Percentiles rank a stretch among this genome's conserved stretches.
phyloP scores from a whole-genome alignment of 2,113 vertebrate species.

The Sapajus apella region DNA sequence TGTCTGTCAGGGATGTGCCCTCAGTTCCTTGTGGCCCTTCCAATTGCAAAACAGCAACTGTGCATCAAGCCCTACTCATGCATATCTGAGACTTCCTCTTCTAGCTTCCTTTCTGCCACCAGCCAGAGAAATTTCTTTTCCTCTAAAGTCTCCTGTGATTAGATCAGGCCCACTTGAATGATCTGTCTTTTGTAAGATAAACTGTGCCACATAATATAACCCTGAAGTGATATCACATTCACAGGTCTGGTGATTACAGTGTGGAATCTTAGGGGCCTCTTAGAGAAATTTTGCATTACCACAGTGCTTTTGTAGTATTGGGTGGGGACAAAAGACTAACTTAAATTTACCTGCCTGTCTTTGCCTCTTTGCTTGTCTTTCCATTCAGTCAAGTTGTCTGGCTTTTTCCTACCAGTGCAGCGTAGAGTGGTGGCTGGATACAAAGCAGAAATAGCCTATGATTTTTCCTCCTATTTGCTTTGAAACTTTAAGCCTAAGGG shows the following conservation, averaged over 20 bases:
- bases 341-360: background rate
- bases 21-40: background rate
- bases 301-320: background rate
- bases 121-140: background rate
- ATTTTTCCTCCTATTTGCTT: constrained; percentile 7
- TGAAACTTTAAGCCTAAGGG: background rate
- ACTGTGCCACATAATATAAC: background rate
- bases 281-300: background rate
- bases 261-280: background rate
- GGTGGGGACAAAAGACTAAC: background rate
- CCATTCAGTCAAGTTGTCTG: background rate
- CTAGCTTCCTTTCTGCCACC: background rate
- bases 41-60: background rate
- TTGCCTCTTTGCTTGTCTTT: constrained; percentile 3
- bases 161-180: background rate
- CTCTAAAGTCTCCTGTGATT: background rate
- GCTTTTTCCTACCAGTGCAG: background rate
- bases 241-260: background rate
- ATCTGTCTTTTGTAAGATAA: background rate
- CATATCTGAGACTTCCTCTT: background rate
- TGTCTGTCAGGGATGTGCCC: background rate
- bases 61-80: background rate
- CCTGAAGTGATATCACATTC: background rate
- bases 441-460: background rate
- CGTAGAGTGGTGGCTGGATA: background rate